phyloP scores from a whole-genome alignment of 2,797 vertebrate genomes.

The Threskiornis aethiopicus region DNA sequence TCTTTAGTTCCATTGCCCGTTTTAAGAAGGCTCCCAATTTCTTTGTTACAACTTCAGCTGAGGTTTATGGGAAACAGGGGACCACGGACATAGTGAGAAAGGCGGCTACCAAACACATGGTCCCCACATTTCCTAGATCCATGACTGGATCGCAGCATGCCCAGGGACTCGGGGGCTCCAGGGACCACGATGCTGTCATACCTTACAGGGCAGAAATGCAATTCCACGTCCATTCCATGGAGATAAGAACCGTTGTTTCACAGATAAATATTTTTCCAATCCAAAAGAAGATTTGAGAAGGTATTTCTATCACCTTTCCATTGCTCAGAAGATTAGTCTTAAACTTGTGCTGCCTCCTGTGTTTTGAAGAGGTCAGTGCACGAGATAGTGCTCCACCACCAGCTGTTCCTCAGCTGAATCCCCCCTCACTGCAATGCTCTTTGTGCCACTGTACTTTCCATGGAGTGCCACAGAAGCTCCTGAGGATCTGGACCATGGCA shows the following conservation, averaged over 20 bases:
- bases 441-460: not conserved
- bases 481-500: not conserved
- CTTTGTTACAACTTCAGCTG: not conserved
- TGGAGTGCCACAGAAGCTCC: not conserved
- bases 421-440: not conserved
- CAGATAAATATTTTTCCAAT: not conserved
- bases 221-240: not conserved
- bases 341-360: not conserved
- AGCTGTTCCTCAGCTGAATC: not conserved
- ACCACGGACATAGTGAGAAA: not conserved
- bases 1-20: not conserved
- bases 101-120: rapidly evolving
- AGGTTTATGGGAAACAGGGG: not conserved
- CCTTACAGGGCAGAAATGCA: not conserved
- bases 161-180: not conserved
- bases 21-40: not conserved
- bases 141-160: not conserved
- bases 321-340: not conserved
- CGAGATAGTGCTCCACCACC: not conserved
- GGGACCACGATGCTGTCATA: rapidly evolving
- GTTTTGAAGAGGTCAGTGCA: not conserved
- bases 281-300: not conserved
- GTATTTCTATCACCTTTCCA: not conserved
- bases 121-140: not conserved
- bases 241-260: not conserved